These are phyloP conservation scores for Scolopax mira DNA, from an alignment of 2,113 vertebrate genomes.

Conservation along the genomic window DNA sequence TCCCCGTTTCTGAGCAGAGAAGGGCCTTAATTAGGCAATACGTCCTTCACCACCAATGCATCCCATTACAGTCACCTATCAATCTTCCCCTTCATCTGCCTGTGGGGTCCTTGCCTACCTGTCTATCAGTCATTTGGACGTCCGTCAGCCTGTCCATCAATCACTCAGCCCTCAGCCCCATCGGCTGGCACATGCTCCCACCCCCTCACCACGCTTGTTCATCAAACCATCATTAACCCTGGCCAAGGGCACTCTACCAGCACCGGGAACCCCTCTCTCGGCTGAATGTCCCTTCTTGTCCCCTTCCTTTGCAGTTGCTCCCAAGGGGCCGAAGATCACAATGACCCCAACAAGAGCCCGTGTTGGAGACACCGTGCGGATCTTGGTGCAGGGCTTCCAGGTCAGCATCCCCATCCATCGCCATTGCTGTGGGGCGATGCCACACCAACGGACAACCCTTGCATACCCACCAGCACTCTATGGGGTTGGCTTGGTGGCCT, in stretches of 20 bases:
- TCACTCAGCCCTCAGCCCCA: background rate
- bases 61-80: background rate
- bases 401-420: slow-evolving; percentile 45
- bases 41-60: background rate
- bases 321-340: slow-evolving; percentile 87
- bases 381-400: slow-evolving; percentile 90
- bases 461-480: fast-evolving
- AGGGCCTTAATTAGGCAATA: background rate
- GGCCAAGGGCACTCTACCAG: background rate
- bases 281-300: background rate
- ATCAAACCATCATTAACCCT: background rate
- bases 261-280: fast-evolving
- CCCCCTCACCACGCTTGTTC: fast-evolving
- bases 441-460: fast-evolving
- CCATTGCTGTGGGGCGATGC: background rate
- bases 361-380: slow-evolving; percentile 89
- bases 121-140: background rate
- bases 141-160: background rate
- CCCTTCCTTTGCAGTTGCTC: slow-evolving; percentile 77
- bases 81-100: background rate
- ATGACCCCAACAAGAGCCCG: slow-evolving; percentile 84
- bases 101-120: background rate
- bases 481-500: background rate
- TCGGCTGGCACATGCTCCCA: background rate
- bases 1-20: background rate